Evolutionary conservation across 1,140 invertebrate genomes (phyloP), one percentile per base, ranked within the genome.

Genomic region (Tetranychus cinnabarinus): DNA sequence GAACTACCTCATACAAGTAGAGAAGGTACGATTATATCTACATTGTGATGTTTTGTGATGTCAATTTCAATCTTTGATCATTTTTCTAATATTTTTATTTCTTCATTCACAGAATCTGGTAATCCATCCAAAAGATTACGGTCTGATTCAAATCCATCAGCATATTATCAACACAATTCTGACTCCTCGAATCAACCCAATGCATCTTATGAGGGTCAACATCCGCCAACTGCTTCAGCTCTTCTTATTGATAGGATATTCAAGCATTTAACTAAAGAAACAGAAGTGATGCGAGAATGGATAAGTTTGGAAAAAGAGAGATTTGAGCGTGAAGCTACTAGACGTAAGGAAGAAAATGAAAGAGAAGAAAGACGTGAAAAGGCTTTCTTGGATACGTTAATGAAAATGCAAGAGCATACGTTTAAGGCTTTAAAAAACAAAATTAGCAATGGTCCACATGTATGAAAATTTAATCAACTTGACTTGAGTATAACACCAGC

Each of bases 401-500:
- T 37, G 7, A 58, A 61, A 62, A 55, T 64, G 56, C 63, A 64
- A 31, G 56, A 59, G n/a, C 63, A 59, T 31, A 58, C 62, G 36
- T 60, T 64, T 13, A 62, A 33, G n/a, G 36, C 55, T 56, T 36
- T 12, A 56, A 42, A 97, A 98, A 78, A 90, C 96, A 77, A 98
- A 98, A 81, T 97, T 97, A 76, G 97, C 97, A 78, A 98, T 97
- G 70, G 93, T 97, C 95, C 95, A 98, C 88, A 97, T 97, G 76
- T 97, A 98, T 76, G 88, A 93, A 79, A 98, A 97, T 77, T 97
- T 97, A 62, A 97, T 90, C 74, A 98, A 92, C 83, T 97, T 97
- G 68, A 97, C 91, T 90, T 97, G 83, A 36, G 68, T 65, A 61
- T 62, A 64, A 61, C 68, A 66, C 67, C 67, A 68, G 33, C 63